A percentile compares a stretch with the other conserved stretches of the same genome.
Conservation (phyloP, 2,888 invertebrate species). For the Beris morrisii region DNA sequence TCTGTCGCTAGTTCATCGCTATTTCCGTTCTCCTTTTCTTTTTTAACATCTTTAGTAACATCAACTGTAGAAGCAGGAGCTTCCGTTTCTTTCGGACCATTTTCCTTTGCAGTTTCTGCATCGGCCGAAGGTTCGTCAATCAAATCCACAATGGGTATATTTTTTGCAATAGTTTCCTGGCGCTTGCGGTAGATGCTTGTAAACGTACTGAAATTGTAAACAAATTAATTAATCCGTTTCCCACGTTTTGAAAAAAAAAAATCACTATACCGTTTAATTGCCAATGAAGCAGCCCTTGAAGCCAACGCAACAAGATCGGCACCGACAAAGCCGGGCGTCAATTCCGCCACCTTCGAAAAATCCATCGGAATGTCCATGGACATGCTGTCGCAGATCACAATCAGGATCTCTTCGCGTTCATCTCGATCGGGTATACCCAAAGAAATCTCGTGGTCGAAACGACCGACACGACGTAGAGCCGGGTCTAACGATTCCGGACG, state of each 20-base stretch:
- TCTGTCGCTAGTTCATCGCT: background rate
- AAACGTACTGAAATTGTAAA: constrained; percentile 44
- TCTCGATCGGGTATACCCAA: constrained; percentile 90
- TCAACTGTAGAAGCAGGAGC: constrained; percentile 12
- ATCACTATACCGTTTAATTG: constrained; percentile 67
- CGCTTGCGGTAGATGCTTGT: constrained; percentile 48
- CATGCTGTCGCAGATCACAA: constrained; percentile 69
- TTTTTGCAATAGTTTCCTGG: constrained; percentile 47
- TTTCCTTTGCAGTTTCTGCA: constrained; percentile 35
- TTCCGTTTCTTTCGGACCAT: constrained; percentile 27
- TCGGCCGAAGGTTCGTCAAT: constrained; percentile 48
- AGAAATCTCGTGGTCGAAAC: constrained; percentile 92
- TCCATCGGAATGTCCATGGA: constrained; percentile 71
- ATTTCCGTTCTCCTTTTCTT: background rate
- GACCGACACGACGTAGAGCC: constrained; percentile 84
- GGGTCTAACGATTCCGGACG: constrained; percentile 91
- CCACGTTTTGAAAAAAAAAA: background rate
- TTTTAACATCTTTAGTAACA: background rate
- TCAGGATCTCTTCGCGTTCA: constrained; percentile 78
- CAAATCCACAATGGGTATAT: constrained; percentile 53
- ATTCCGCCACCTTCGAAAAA: constrained; percentile 72
- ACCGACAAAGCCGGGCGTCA: constrained; percentile 95
- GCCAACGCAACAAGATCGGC: constrained; percentile 87
- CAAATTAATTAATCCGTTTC: background rate
- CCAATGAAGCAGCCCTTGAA: constrained; percentile 84